These are phyloP conservation scores for Dipodomys spectabilis DNA, from an alignment of 2,113 vertebrate genomes.

Conservation along the genomic window DNA sequence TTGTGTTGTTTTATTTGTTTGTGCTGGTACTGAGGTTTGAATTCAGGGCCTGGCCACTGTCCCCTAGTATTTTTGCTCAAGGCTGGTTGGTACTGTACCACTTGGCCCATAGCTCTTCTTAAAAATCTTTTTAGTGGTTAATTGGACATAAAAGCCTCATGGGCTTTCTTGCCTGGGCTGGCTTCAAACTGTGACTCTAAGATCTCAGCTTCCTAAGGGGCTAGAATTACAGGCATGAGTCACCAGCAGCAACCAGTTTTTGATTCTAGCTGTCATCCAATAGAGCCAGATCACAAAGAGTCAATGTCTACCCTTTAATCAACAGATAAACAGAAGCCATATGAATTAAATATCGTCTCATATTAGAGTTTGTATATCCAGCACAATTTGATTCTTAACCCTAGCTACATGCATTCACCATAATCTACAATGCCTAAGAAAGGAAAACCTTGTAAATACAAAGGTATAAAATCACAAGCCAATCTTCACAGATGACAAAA, in stretches of 20 bases:
- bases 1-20: neutral
- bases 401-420: neutral
- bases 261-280: neutral
- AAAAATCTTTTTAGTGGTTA: too few relatives aligned
- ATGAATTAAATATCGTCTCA: neutral
- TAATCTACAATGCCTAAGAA: neutral
- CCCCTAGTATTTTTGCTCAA: too few relatives aligned
- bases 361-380: neutral
- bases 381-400: slow-evolving; percentile 21
- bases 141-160: too few relatives aligned
- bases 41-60: too few relatives aligned
- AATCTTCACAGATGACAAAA: neutral
- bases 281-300: neutral
- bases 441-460: slow-evolving; percentile 13
- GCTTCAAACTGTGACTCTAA: too few relatives aligned
- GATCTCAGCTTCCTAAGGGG: too few relatives aligned
- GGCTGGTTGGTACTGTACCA: too few relatives aligned
- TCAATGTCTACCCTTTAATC: neutral
- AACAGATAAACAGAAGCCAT: neutral
- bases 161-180: too few relatives aligned
- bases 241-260: neutral
- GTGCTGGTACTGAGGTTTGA: too few relatives aligned
- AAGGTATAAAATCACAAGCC: neutral
- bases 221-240: too few relatives aligned
- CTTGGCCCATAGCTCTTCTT: too few relatives aligned